phyloP scores from a whole-genome alignment of 2,888 invertebrate species.

The Trichopoda pennipes region DNA sequence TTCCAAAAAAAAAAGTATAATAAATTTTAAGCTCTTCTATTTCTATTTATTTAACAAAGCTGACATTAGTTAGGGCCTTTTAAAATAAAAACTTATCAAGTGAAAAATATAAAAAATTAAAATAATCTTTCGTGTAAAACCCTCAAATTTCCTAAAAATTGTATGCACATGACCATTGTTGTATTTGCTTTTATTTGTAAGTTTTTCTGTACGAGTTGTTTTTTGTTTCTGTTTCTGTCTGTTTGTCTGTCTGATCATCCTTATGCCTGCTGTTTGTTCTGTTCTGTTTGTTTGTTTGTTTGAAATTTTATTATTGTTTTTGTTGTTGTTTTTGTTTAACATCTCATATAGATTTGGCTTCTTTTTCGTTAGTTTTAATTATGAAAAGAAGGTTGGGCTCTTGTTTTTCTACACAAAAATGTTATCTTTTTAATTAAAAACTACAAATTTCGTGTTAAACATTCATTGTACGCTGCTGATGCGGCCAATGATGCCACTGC shows the following conservation, averaged over 20 bases:
- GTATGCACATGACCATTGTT: constrained; percentile 36
- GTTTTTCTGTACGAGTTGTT: constrained; percentile 6
- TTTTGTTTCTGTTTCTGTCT: constrained; percentile 14
- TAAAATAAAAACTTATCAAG: no score
- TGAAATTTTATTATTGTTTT: constrained; percentile 19
- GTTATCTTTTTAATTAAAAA: constrained; percentile 69
- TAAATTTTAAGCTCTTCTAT: no score
- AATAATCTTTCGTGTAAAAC: neutral
- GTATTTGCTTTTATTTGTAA: constrained; percentile 42
- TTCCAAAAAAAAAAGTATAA: no score
- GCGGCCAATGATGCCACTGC: constrained; percentile 6
- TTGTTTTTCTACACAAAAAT: constrained; percentile 65
- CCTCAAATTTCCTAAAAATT: constrained; percentile 27
- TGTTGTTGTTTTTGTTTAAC: constrained; percentile 16
- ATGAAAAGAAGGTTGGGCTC: constrained; percentile 69
- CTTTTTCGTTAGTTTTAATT: constrained; percentile 63
- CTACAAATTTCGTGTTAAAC: constrained; percentile 68
- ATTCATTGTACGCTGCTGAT: constrained; percentile 58
- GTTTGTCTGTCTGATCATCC: constrained; percentile 27
- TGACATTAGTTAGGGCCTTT: no score
- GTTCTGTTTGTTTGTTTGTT: constrained; percentile 41
- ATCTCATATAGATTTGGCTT: constrained; percentile 50
- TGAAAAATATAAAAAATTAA: neutral
- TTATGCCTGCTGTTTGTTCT: constrained; percentile 30
- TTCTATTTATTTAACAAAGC: no score